Conservation (phyloP, 2,113 vertebrate genomes). For the Indri indri region DNA sequence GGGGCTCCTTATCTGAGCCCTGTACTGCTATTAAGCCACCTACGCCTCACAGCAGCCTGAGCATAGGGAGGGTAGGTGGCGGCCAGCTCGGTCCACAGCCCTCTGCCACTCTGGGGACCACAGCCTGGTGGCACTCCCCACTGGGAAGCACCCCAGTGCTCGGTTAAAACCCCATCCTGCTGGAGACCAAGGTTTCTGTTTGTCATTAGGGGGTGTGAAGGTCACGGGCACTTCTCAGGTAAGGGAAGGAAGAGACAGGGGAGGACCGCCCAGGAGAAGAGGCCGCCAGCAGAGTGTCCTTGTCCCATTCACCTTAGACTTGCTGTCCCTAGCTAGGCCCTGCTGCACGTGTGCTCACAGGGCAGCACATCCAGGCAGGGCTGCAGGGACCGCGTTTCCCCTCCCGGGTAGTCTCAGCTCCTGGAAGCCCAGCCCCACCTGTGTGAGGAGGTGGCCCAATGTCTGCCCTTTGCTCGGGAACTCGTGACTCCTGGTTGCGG, state of each 20-base stretch:
- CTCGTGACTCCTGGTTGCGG: too few relatives aligned
- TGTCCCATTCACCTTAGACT: not conserved
- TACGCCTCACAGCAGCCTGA: not conserved
- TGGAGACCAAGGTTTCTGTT: not conserved
- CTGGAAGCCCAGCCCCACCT: not conserved
- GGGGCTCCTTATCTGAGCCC: not conserved
- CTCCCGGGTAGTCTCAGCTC: not conserved
- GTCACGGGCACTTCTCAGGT: not conserved
- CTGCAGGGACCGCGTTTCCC: fast-evolving
- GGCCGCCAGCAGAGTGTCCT: fast-evolving
- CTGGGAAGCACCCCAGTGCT: not conserved
- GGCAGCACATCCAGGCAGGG: too few relatives aligned
- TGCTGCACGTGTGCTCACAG: fast-evolving
- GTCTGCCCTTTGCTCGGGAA: not conserved
- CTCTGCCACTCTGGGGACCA: too few relatives aligned
- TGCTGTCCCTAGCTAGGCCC: not conserved
- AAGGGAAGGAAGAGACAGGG: not conserved
- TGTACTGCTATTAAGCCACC: not conserved
- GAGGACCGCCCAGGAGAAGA: too few relatives aligned
- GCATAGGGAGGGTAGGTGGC: not conserved
- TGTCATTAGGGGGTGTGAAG: too few relatives aligned
- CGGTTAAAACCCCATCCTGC: fast-evolving
- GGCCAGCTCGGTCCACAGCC: not conserved
- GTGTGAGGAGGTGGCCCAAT: not conserved
- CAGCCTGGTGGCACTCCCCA: too few relatives aligned